These are phyloP conservation scores for Therioaphis trifolii DNA, from an alignment of 2,888 invertebrate species.

Conservation along the genomic window DNA sequence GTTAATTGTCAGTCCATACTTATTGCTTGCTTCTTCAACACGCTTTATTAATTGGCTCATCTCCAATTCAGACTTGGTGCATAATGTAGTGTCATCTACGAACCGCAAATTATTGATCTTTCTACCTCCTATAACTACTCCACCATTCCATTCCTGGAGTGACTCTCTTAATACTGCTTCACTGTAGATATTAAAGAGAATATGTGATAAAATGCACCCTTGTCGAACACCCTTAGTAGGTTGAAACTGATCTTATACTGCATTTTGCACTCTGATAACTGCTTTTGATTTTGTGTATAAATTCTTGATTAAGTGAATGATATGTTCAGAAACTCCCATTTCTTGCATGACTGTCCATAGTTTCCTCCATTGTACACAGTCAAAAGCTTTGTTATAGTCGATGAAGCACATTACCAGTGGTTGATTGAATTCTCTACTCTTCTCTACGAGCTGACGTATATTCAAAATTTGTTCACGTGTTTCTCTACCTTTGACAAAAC, in stretches of 20 bases:
- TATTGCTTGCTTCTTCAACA: no score
- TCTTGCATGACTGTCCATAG: background rate
- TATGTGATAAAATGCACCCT: no score
- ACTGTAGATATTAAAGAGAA: conserved; percentile 29
- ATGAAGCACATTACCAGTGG: conserved; percentile 44
- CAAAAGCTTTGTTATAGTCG: conserved; percentile 45
- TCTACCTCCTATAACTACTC: conserved; percentile 9
- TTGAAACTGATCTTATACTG: no score
- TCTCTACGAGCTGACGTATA: conserved; percentile 25
- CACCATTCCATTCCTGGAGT: background rate
- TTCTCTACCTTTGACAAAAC: conserved; percentile 50
- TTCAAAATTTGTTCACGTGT: conserved; percentile 53
- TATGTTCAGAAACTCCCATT: conserved; percentile 2
- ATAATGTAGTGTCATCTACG: background rate
- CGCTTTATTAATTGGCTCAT: no score
- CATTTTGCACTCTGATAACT: background rate
- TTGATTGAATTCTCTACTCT: no score
- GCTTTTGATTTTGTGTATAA: background rate
- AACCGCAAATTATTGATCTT: conserved; percentile 36
- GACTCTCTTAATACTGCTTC: conserved; percentile 22
- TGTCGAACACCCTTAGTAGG: background rate
- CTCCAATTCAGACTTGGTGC: background rate
- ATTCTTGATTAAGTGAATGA: conserved; percentile 11
- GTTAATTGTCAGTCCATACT: no score
- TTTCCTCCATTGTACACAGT: conserved; percentile 28